A percentile compares a stretch with the other conserved stretches of the same genome.
Evolutionary conservation across 2,888 invertebrate genomes (phyloP).

Genomic region (Clivina fossor): DNA sequence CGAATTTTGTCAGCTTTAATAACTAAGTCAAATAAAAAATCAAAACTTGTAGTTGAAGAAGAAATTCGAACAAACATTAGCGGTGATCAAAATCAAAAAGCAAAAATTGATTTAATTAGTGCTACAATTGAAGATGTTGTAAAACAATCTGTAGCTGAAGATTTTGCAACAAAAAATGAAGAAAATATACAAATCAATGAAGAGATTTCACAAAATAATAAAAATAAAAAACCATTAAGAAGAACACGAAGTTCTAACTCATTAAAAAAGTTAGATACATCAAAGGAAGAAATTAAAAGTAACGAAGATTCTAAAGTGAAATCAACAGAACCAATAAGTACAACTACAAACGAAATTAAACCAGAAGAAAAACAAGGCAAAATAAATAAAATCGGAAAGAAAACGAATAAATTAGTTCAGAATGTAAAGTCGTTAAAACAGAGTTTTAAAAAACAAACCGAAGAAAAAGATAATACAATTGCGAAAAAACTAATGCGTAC

Average conservation of each 20-base stretch:
- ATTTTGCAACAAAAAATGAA: background rate
- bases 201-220: background rate
- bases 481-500: conserved; percentile 21
- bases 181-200: background rate
- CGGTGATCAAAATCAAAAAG: background rate
- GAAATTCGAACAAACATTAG: background rate
- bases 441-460: conserved; percentile 6
- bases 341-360: conserved; percentile 19
- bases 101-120: conserved; percentile 21
- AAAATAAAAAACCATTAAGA: background rate
- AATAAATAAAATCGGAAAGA: conserved; percentile 16
- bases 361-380: conserved; percentile 16
- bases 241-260: conserved; percentile 14
- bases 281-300: conserved; percentile 41
- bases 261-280: conserved; percentile 9
- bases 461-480: conserved; percentile 20
- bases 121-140: conserved; percentile 21
- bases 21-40: conserved; percentile 27
- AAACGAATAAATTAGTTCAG: conserved; percentile 25
- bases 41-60: background rate
- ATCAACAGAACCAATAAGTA: conserved; percentile 7
- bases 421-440: conserved; percentile 22
- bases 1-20: conserved; percentile 22
- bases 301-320: conserved; percentile 36
- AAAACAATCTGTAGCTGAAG: background rate